Evolutionary conservation across 2,797 vertebrate species (phyloP).

Genomic region (Buceros bicornis): DNA sequence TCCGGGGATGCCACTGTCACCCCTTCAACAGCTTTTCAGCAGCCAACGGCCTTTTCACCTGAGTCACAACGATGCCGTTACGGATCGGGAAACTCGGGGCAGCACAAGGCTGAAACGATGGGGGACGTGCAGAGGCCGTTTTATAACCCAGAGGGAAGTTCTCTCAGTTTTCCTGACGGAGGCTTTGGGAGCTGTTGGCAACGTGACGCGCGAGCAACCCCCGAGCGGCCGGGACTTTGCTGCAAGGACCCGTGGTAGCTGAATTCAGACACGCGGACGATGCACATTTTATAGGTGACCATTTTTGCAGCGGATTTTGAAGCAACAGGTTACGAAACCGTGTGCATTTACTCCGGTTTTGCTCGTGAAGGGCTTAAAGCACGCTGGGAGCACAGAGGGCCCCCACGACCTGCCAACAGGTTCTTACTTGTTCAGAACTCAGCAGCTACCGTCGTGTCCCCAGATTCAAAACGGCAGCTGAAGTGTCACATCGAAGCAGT

Average conservation of each 20-base stretch:
- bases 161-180: fast-evolving
- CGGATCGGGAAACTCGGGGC: not conserved
- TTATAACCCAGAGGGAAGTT: fast-evolving
- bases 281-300: fast-evolving
- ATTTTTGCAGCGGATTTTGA: fast-evolving
- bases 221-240: fast-evolving
- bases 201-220: not conserved
- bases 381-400: not conserved
- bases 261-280: not conserved
- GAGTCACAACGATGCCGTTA: not conserved
- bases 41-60: not conserved
- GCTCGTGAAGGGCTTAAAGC: not conserved
- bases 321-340: fast-evolving
- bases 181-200: not conserved
- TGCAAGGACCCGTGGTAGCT: fast-evolving
- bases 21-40: not conserved
- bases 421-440: conserved; percentile 21
- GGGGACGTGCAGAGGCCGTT: not conserved
- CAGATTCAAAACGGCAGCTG: conserved; percentile 1
- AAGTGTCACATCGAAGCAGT: not conserved
- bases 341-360: fast-evolving
- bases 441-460: not conserved
- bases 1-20: not conserved
- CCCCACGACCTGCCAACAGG: not conserved
- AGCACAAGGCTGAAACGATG: not conserved